phyloP scores from a whole-genome alignment of 2,888 invertebrate species.

The Hirtodrosophila alboralis region DNA sequence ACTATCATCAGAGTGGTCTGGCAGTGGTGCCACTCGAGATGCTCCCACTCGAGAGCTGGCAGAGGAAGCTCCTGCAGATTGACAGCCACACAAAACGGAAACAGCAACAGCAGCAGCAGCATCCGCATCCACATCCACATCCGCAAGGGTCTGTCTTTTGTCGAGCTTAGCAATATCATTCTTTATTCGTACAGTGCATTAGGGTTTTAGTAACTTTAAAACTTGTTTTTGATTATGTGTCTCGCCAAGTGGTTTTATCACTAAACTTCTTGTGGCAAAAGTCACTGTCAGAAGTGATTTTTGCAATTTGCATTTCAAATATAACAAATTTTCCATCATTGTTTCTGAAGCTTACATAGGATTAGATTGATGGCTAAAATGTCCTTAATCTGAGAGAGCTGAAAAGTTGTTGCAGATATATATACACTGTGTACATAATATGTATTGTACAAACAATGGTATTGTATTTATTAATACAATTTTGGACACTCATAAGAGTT shows the following conservation, averaged over 20 bases:
- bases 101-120: constrained; percentile 9
- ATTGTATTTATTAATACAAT: too few relatives aligned
- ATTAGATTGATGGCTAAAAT: too few relatives aligned
- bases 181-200: constrained; percentile 52
- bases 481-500: too few relatives aligned
- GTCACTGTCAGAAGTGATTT: constrained; percentile 61
- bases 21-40: constrained; percentile 17
- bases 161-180: constrained; percentile 52
- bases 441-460: too few relatives aligned
- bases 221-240: constrained; percentile 71
- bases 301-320: constrained; percentile 47
- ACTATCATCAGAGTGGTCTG: constrained; percentile 57
- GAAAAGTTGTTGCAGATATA: too few relatives aligned
- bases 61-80: constrained; percentile 46
- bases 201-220: constrained; percentile 57
- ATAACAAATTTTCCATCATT: constrained; percentile 28
- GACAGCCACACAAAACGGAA: constrained; percentile 43
- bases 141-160: constrained; percentile 37
- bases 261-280: constrained; percentile 54
- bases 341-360: not conserved
- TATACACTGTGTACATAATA: too few relatives aligned
- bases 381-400: too few relatives aligned
- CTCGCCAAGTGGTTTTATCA: constrained; percentile 66
- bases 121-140: constrained; percentile 13
- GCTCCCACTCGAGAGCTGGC: constrained; percentile 38